Evolutionary conservation across 2,888 invertebrate species (phyloP).

Genomic region (Lepas anatifera): DNA sequence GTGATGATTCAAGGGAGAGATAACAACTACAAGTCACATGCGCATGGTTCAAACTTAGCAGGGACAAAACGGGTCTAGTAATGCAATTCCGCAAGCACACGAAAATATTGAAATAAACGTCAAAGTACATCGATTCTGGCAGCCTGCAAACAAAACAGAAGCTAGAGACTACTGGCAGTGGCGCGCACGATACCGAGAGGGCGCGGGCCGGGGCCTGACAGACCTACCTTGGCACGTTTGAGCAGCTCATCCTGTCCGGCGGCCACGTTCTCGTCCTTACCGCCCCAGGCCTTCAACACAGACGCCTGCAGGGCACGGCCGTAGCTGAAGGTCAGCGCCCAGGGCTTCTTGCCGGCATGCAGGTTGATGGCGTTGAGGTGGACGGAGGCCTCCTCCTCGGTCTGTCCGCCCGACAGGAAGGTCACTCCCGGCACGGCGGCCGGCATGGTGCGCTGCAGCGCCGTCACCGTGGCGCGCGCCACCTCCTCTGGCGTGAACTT

Average conservation of each 20-base stretch:
- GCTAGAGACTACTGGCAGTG: too few relatives aligned
- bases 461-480: slow-evolving; percentile 73
- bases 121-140: too few relatives aligned
- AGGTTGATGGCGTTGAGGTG: slow-evolving; percentile 95
- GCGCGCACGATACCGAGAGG: too few relatives aligned
- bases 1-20: too few relatives aligned
- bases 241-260: slow-evolving; percentile 78
- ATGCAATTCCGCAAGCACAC: too few relatives aligned
- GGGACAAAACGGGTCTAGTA: too few relatives aligned
- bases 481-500: slow-evolving; percentile 72
- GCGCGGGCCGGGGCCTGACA: background rate
- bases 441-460: slow-evolving; percentile 85
- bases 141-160: too few relatives aligned
- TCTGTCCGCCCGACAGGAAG: slow-evolving; percentile 97
- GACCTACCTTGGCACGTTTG: slow-evolving; percentile 76
- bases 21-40: too few relatives aligned
- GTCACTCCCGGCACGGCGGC: slow-evolving; percentile 91
- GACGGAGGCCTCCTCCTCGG: slow-evolving; percentile 92
- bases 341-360: slow-evolving; percentile 71
- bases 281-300: slow-evolving; percentile 87
- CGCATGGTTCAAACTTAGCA: too few relatives aligned
- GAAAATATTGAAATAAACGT: too few relatives aligned
- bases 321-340: slow-evolving; percentile 95
- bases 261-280: slow-evolving; percentile 69
- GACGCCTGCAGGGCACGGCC: slow-evolving; percentile 95